Base-by-base conservation (phyloP, 2,113 vertebrate species). In the Macrotus californicus region DNA sequence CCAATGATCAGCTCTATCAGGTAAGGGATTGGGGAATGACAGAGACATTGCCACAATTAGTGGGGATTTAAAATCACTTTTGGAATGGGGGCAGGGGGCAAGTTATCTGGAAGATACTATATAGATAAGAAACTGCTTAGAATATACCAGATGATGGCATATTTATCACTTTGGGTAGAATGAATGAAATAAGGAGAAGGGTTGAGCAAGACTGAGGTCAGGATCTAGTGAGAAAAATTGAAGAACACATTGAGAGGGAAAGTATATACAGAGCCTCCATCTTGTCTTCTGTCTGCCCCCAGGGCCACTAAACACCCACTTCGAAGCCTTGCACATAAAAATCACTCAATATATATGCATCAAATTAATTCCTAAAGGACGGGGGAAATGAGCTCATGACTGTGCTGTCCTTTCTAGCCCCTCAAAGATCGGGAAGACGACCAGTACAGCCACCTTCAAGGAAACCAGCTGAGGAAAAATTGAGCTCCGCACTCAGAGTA, bases 391-490 rank as follows among this genome's bases (percentile, higher is more conserved):
- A 84, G 9, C 31, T 93, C 64, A 72, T 80, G n/a, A 59, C 24
- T n/a, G 3, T 89, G 8, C n/a, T 89, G 14, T 97, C n/a, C 31
- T 52, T 70, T 89, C 61, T 26, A 99, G 98, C 98, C 98, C 22
- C 98, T 99, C 0, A 97, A 96, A 0, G 98, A 98, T 21, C 96
- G 98, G 43, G 97, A 97, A 3, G 94, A 98, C 1, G 97, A 88
- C 1, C 98, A 98, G 21, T 99, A 99, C 95, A 98, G 98, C 93
- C 98, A 94, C 13, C 97, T 99, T 43, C 95, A 94, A 19, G 94
- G 95, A 39, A 8, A 96, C 93, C 97, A 96, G 0, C 29, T 95
- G 36, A 98, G 93, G 59, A 97, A 94, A 81, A 98, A 87, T 12
- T 98, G 97, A 98, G 43, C 50, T 64, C 61, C 66, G 16, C 46